Base-by-base conservation (phyloP, 1,140 invertebrate species). In the Lepidurus packardi region DNA sequence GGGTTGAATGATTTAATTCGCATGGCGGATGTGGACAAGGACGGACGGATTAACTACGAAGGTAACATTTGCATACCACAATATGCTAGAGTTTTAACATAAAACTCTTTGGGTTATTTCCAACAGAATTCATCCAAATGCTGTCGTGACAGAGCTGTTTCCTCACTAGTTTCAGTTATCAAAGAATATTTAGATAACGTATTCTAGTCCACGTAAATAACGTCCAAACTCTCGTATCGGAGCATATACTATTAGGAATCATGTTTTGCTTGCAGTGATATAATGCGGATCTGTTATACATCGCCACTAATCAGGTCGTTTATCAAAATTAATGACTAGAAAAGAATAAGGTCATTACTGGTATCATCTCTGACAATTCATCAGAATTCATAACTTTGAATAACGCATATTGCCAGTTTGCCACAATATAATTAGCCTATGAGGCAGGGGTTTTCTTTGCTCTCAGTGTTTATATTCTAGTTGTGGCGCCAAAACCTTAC, bases 11-110 rank as follows among this genome's bases (percentile, higher is more conserved):
- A 92, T 80, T 88, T 92, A 83, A 86, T 93, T 76, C 87, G 87
- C 79, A 87, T 91, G 77, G 91, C 90, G 3, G 91, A 92, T 84
- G 88, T 90, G 80, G 91, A 93, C 83, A 89, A 90, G 82, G 91
- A 92, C 84, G 91, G 91, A 25, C 88, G 88, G 82, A 92, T 93
- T 81, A 91, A 93, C 84, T 92, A 92, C 83, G 90, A 92, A 90
- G 91, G 91, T 92, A 85, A 78, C 25, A 13, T 42, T 16, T 73
- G n/a, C 11, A 45, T 7, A 25, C 34, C 8, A 24, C n/a, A 7
- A 73, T 78, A 10, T 4, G 11, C 41, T 13, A 41, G 73, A 77
- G 1, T 42, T 75, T 42, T 34, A 13, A 42, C 34, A 77, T 47
- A n/a, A 34, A 21, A 74, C 45, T 43, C 43, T 25, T 6, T 34